Base-by-base conservation (phyloP, 2,113 vertebrate species). In the Triplophysa siluroides region DNA sequence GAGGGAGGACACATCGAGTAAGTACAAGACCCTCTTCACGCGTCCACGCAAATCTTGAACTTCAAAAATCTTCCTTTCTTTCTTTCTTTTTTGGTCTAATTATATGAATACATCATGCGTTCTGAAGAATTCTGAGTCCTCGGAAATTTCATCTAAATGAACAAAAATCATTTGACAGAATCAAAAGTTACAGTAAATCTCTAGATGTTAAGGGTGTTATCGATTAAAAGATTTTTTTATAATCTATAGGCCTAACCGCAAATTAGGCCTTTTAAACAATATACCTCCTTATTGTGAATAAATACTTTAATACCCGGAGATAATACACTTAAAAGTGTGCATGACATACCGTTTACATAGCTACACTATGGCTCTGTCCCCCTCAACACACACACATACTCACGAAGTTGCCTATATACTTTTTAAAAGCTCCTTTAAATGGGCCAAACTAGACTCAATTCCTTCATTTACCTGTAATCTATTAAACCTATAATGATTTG, bases 1-100 rank as follows among this genome's bases (percentile, higher is more conserved):
- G 94, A 94, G 96, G 94, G 96, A 98, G 91, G 95, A 94, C 90
- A 88, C 94, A 91, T 93, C 94, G 92, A 95, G 97, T 99, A 95
- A 97, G 96, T 94, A 88, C 24, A 23, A 58, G 33, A 60, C 62
- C 81, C 67, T 14, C 26, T 2, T 4, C 66, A 23, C 56, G n/a
- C n/a, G 12, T n/a, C 23, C 52, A 24, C 29, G 7, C 29, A 67
- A n/a, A 62, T 16, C 12, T 26, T 5, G 52, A 23, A 19, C 13
- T 38, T 38, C 33, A 38, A 38, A 38, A 38, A 26, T n/a, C 29
- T 69, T 23, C 10, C 66, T 52, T 69, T 69, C 41, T 50, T 69
- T 69, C 67, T 50, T 26, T 62, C 60, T 62, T 26, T 62, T 7
- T 38, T 38, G 7, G 33, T 29, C 3, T 29, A 3, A 29, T 29